A percentile compares a stretch with the other conserved stretches of the same genome.
Conservation (phyloP, 2,797 vertebrate genomes). For the Bovichtus variegatus region DNA sequence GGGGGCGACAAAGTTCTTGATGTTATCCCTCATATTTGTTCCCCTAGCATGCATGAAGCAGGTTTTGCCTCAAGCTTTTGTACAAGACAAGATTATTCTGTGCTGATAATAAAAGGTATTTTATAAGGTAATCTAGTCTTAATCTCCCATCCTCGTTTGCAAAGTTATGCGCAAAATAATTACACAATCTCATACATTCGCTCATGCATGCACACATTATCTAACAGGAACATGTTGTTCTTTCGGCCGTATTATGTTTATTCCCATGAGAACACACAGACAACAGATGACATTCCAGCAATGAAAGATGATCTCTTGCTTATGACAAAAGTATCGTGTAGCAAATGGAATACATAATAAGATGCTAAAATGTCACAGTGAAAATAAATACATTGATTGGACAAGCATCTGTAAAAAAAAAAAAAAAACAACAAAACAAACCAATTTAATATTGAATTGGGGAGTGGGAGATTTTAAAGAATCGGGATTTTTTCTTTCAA, state of each 20-base stretch:
- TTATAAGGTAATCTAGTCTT: conserved; percentile 62
- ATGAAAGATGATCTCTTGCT: conserved; percentile 67
- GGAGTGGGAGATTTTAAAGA: conserved; percentile 43
- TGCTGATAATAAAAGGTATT: conserved; percentile 51
- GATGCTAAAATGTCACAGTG: conserved; percentile 72
- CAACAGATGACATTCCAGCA: conserved; percentile 79
- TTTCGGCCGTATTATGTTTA: conserved; percentile 83
- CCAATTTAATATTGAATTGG: conserved; percentile 40
- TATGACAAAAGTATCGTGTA: conserved; percentile 67
- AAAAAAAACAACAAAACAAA: conserved; percentile 25
- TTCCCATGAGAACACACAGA: conserved; percentile 83
- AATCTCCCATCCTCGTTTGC: conserved; percentile 12
- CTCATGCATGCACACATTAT: conserved; percentile 56
- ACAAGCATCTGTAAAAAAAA: conserved; percentile 58
- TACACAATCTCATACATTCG: conserved; percentile 6
- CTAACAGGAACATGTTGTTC: conserved; percentile 69
- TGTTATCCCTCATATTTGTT: conserved; percentile 48
- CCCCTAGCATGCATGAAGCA: not conserved
- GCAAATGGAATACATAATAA: conserved; percentile 73
- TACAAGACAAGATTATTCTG: conserved; percentile 48
- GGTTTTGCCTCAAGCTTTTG: conserved; percentile 39
- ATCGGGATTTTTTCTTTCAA: conserved; percentile 50
- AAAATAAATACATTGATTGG: conserved; percentile 61
- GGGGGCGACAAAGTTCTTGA: conserved; percentile 8
- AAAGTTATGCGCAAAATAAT: conserved; percentile 22